Conservation (phyloP, 2,113 vertebrate genomes). For the Ranitomeya imitator region DNA sequence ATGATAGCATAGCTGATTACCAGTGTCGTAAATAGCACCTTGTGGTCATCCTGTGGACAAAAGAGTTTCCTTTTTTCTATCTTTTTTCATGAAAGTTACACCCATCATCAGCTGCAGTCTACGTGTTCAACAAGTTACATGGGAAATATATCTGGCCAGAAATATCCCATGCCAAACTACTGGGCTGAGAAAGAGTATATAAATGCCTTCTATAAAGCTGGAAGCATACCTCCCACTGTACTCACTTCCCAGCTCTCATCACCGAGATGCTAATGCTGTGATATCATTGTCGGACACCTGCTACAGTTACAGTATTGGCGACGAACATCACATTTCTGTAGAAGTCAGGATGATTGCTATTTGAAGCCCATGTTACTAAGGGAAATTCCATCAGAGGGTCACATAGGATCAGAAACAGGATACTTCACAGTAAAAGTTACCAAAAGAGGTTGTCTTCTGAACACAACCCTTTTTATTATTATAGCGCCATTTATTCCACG, state of each 20-base stretch:
- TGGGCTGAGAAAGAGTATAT: background rate
- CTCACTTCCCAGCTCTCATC: background rate
- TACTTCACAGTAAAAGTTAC: background rate
- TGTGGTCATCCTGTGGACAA: background rate
- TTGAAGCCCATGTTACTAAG: background rate
- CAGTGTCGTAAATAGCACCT: background rate
- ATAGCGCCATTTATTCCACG: too few relatives aligned
- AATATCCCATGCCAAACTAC: background rate
- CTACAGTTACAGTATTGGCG: background rate
- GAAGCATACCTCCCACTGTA: background rate
- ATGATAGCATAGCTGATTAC: too few relatives aligned
- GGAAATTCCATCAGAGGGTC: background rate
- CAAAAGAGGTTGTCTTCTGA: background rate
- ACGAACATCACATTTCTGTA: background rate
- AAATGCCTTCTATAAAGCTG: background rate
- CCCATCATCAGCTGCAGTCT: background rate
- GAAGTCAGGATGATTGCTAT: background rate
- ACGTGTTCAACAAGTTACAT: background rate
- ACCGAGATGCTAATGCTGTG: background rate
- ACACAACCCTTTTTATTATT: background rate
- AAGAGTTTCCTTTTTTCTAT: background rate
- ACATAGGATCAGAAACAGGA: background rate
- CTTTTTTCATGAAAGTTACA: background rate
- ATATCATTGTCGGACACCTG: slow-evolving; percentile 5
- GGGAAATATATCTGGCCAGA: background rate